Conservation (phyloP, 2,797 vertebrate genomes). For the Rhinogobio ventralis region DNA sequence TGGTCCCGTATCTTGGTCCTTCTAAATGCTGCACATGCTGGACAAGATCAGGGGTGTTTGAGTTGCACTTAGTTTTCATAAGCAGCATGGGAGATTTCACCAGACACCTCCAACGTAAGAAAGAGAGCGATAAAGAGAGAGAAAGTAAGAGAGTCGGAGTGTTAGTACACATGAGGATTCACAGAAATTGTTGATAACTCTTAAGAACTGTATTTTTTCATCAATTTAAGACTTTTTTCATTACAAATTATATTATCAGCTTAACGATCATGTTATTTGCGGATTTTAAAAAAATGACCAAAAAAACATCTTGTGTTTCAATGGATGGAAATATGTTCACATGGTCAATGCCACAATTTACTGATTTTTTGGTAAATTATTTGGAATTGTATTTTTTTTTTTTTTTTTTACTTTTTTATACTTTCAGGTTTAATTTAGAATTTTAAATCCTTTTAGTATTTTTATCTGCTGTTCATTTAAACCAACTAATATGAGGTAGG, state of each 20-base stretch:
- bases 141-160: neutral
- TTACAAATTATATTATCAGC: neutral
- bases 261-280: too few relatives aligned
- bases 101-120: constrained; percentile 2
- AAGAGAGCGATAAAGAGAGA: constrained; percentile 21
- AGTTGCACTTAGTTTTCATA: constrained; percentile 28
- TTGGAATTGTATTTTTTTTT: too few relatives aligned
- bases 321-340: neutral
- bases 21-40: constrained; percentile 22
- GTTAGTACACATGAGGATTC: neutral
- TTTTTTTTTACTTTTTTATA: too few relatives aligned
- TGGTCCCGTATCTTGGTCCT: constrained; percentile 43
- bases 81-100: constrained; percentile 24
- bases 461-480: too few relatives aligned
- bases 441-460: too few relatives aligned
- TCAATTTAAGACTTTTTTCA: neutral
- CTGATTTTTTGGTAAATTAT: neutral
- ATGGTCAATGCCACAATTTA: neutral
- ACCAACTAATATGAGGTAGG: too few relatives aligned
- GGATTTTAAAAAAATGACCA: too few relatives aligned
- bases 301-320: too few relatives aligned
- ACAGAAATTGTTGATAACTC: neutral
- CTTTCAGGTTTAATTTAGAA: too few relatives aligned
- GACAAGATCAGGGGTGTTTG: constrained; percentile 31
- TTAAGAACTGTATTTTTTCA: neutral